Percentiles rank a stretch among this genome's conserved stretches.
These are phyloP conservation scores for Corythucha ciliata DNA, from an alignment of 2,888 invertebrate genomes.

Conservation along the genomic window DNA sequence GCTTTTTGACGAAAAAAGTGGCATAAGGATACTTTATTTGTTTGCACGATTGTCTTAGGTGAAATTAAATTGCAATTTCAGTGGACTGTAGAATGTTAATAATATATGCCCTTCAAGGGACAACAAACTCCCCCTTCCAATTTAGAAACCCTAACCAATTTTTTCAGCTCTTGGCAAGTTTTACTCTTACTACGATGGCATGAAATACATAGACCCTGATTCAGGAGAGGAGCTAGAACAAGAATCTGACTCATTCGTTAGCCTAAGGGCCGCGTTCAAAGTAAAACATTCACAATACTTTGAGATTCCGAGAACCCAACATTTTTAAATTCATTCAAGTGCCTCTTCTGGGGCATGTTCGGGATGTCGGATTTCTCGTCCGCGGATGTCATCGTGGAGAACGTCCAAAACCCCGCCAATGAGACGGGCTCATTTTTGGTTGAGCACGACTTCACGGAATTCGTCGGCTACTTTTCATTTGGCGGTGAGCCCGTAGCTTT, in stretches of 20 bases:
- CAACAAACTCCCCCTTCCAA: no score
- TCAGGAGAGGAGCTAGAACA: slow-evolving; percentile 46
- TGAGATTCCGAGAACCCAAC: no score
- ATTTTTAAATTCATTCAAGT: slow-evolving; percentile 43
- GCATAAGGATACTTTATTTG: no score
- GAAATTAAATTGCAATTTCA: no score
- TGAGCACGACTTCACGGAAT: slow-evolving; percentile 52
- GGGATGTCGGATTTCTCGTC: slow-evolving; percentile 57
- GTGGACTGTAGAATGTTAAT: no score
- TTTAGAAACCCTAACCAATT: no score
- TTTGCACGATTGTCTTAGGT: no score
- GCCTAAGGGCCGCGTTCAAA: slow-evolving; percentile 28
- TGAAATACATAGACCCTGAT: slow-evolving; percentile 49
- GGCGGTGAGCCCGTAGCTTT: slow-evolving; percentile 43
- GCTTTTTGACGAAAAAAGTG: no score
- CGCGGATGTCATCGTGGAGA: slow-evolving; percentile 56
- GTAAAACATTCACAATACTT: slow-evolving; percentile 7
- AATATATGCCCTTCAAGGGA: no score
- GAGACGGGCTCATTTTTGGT: slow-evolving; percentile 43
- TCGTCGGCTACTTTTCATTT: slow-evolving; percentile 58
- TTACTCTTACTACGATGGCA: slow-evolving; percentile 57
- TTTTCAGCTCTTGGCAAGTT: slow-evolving; percentile 48
- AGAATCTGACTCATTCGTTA: slow-evolving; percentile 43
- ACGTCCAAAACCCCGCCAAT: slow-evolving; percentile 45
- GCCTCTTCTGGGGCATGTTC: slow-evolving; percentile 61